A percentile compares a stretch with the other conserved stretches of the same genome.
phyloP scores from a whole-genome alignment of 2,888 invertebrate genomes.

The Asteroscopus sphinx region DNA sequence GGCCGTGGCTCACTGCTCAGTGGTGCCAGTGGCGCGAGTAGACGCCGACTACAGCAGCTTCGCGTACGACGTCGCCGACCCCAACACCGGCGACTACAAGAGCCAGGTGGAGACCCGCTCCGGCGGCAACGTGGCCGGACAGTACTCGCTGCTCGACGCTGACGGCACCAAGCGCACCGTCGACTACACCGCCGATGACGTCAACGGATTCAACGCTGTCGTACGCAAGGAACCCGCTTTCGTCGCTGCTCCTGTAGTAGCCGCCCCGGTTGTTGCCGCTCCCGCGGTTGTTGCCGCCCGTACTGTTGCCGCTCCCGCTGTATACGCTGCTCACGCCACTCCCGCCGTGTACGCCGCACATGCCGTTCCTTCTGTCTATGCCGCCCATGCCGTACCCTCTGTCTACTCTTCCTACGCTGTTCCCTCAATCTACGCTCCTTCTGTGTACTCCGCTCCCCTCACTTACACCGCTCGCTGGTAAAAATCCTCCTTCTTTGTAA shows the following conservation, averaged over 20 bases:
- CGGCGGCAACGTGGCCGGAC: slow-evolving; percentile 86
- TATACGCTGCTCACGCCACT: slow-evolving; percentile 56
- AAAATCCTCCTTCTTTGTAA: slow-evolving; percentile 56
- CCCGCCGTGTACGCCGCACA: slow-evolving; percentile 52
- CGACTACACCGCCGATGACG: slow-evolving; percentile 87
- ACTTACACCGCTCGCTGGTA: slow-evolving; percentile 52
- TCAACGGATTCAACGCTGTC: slow-evolving; percentile 89
- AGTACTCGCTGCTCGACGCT: slow-evolving; percentile 87
- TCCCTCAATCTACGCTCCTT: slow-evolving; percentile 34
- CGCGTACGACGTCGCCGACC: slow-evolving; percentile 88
- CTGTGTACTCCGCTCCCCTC: slow-evolving; percentile 23
- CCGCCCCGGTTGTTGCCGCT: slow-evolving; percentile 51
- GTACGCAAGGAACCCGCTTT: slow-evolving; percentile 84
- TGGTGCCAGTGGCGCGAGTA: slow-evolving; percentile 73
- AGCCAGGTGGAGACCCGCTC: slow-evolving; percentile 86
- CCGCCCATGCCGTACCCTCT: slow-evolving; percentile 42
- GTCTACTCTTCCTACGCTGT: slow-evolving; percentile 17
- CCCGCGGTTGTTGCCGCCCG: slow-evolving; percentile 53
- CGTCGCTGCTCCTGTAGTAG: slow-evolving; percentile 58
- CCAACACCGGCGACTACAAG: slow-evolving; percentile 89
- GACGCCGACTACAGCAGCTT: slow-evolving; percentile 81
- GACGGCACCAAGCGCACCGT: slow-evolving; percentile 89
- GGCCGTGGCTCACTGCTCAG: slow-evolving; percentile 75
- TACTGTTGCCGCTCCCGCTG: slow-evolving; percentile 48
- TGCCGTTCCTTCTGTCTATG: slow-evolving; percentile 46